Percentiles rank a stretch among this genome's conserved stretches.
phyloP scores from a whole-genome alignment of 2,113 vertebrate genomes.

The Anguilla japonica region DNA sequence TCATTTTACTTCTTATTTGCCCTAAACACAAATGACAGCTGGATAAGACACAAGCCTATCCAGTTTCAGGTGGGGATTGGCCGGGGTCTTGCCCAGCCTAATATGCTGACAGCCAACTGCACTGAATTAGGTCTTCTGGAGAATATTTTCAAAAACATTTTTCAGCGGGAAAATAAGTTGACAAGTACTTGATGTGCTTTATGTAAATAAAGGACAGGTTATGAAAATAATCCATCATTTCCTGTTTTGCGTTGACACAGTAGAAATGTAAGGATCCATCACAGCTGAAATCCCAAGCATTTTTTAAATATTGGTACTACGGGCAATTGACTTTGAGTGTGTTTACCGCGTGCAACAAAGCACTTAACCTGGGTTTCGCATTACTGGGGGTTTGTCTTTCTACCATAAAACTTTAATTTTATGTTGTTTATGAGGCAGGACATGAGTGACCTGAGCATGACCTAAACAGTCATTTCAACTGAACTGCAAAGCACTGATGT shows the following conservation, averaged over 20 bases:
- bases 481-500: background rate
- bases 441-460: no score
- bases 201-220: background rate
- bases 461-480: background rate
- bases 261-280: background rate
- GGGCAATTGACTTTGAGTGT: background rate
- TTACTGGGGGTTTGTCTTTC: background rate
- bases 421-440: no score
- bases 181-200: background rate
- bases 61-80: background rate
- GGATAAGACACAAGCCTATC: background rate
- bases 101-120: slow-evolving; percentile 2
- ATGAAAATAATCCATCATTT: background rate
- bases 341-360: background rate
- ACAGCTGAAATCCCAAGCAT: background rate
- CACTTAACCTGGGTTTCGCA: background rate
- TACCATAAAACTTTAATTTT: background rate
- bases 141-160: background rate
- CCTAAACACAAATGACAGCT: background rate
- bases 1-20: background rate
- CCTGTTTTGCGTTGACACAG: background rate
- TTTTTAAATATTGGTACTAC: background rate
- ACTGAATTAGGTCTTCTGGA: background rate
- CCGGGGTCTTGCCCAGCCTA: background rate
- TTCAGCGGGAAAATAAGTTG: background rate